phyloP scores from a whole-genome alignment of 2,888 invertebrate species.

The Lysandra bellargus region DNA sequence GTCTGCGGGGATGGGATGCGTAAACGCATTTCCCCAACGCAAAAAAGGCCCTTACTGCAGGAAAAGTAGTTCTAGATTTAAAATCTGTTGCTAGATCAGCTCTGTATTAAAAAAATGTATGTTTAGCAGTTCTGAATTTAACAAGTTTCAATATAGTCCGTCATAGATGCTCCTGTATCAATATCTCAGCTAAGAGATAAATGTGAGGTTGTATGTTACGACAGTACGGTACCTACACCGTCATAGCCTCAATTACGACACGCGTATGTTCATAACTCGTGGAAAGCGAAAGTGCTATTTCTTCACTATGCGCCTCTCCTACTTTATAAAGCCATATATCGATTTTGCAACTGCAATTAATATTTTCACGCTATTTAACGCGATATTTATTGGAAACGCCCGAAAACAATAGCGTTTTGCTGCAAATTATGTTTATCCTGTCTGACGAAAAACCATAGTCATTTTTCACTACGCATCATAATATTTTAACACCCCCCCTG shows the following conservation, averaged over 20 bases:
- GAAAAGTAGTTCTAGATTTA: too few species aligned
- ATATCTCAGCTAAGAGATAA: neutral
- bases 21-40: too few species aligned
- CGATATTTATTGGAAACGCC: neutral
- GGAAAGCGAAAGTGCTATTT: constrained; percentile 78
- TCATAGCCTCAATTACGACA: constrained; percentile 76
- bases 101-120: too few species aligned
- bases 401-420: neutral
- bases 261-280: constrained; percentile 69
- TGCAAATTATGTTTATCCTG: neutral
- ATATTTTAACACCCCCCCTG: too few species aligned
- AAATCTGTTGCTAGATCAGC: too few species aligned
- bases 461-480: neutral
- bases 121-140: too few species aligned
- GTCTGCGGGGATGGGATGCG: too few species aligned
- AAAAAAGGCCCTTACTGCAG: too few species aligned
- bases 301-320: constrained; percentile 62
- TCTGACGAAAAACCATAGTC: neutral
- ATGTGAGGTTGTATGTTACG: constrained; percentile 26
- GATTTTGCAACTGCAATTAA: constrained; percentile 35
- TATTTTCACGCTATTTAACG: neutral
- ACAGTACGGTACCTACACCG: constrained; percentile 49
- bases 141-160: neutral
- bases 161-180: neutral
- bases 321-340: constrained; percentile 31